These are phyloP conservation scores for Brassicogethes aeneus DNA, from an alignment of 2,888 invertebrate genomes.

Conservation along the genomic window DNA sequence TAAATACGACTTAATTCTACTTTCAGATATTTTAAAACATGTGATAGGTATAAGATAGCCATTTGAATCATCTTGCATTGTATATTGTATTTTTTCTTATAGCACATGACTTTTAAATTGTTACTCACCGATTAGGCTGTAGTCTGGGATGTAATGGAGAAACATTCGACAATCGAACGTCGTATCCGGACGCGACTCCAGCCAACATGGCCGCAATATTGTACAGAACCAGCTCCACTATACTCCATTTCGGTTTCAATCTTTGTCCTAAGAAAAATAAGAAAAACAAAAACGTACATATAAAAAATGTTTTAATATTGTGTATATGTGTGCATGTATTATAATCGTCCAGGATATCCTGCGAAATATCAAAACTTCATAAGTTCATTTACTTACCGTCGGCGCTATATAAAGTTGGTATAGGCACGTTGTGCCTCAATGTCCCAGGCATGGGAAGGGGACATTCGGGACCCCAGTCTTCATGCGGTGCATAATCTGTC, in stretches of 20 bases:
- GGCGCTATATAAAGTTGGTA: conserved; percentile 73
- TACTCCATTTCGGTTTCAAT: conserved; percentile 59
- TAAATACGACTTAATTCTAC: too few relatives aligned
- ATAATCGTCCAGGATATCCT: too few relatives aligned
- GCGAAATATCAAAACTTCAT: not conserved
- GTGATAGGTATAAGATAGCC: too few relatives aligned
- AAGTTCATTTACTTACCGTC: conserved; percentile 45
- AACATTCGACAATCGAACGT: conserved; percentile 81
- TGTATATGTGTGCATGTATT: too few relatives aligned
- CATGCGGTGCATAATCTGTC: conserved; percentile 42
- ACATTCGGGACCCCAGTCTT: conserved; percentile 58
- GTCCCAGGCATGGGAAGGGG: conserved; percentile 48
- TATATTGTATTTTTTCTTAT: too few relatives aligned
- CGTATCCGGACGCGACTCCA: conserved; percentile 85
- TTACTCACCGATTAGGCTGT: conserved; percentile 55
- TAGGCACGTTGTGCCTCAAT: conserved; percentile 56
- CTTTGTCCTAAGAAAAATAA: conserved; percentile 38
- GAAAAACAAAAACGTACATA: not conserved
- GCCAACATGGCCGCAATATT: conserved; percentile 89
- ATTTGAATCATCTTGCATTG: too few relatives aligned
- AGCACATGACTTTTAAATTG: conserved; percentile 6
- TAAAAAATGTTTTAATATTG: too few relatives aligned
- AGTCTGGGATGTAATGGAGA: conserved; percentile 74
- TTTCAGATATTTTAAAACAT: too few relatives aligned
- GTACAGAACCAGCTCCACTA: conserved; percentile 72